A percentile compares a stretch with the other conserved stretches of the same genome.
phyloP scores from a whole-genome alignment of 2,888 invertebrate genomes.

The Cryptops parisi region DNA sequence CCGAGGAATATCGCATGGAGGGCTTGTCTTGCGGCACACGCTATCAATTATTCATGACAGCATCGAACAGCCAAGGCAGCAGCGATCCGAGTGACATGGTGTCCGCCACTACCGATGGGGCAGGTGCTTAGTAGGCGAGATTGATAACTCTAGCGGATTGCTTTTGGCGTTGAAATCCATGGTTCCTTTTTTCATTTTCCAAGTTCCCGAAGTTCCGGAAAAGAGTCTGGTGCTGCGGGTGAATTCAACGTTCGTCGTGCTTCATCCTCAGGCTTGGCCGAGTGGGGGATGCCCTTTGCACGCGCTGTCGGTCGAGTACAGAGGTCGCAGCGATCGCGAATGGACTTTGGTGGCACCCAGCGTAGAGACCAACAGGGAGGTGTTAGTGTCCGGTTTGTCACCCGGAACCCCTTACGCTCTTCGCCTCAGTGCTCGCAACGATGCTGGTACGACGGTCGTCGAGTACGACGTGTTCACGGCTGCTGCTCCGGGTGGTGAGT shows the following conservation, averaged over 20 bases:
- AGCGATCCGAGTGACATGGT: constrained; percentile 56
- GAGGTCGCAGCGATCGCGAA: constrained; percentile 2
- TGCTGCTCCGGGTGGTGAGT: background rate
- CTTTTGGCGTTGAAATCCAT: no score
- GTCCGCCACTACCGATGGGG: constrained; percentile 60
- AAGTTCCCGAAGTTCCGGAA: constrained; percentile 54
- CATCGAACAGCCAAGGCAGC: constrained; percentile 60
- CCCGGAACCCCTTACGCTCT: constrained; percentile 14
- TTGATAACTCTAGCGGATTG: no score
- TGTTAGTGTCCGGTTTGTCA: constrained; percentile 2
- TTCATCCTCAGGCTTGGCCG: constrained; percentile 70
- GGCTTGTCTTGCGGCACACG: constrained; percentile 64
- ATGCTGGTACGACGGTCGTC: constrained; percentile 16
- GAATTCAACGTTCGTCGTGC: constrained; percentile 60
- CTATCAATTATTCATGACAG: constrained; percentile 58
- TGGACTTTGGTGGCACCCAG: constrained; percentile 6
- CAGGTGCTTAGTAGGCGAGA: constrained; percentile 39
- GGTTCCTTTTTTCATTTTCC: no score
- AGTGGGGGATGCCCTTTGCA: constrained; percentile 58
- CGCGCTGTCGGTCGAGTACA: constrained; percentile 36
- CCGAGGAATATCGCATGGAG: constrained; percentile 52
- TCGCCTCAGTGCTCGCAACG: constrained; percentile 14
- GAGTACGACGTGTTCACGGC: constrained; percentile 16
- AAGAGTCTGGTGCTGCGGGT: constrained; percentile 59
- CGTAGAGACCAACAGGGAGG: constrained; percentile 1